Evolutionary conservation across 2,888 invertebrate genomes (phyloP).

Genomic region (Catonia carolina): DNA sequence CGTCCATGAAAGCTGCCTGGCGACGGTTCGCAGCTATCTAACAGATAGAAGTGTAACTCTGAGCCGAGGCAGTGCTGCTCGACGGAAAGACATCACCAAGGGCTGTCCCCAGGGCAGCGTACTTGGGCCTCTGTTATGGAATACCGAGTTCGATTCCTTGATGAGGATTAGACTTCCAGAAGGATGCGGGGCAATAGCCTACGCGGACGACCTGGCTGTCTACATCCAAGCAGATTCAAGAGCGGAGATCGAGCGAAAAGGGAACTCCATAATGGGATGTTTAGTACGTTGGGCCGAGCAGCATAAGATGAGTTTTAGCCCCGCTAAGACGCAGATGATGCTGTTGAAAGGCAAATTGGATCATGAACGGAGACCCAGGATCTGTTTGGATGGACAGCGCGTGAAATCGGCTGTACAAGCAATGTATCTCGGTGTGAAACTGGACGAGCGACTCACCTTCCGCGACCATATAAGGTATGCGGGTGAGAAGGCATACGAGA

Average conservation of each 20-base stretch:
- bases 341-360: background rate
- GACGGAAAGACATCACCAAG: conserved; percentile 7
- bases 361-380: background rate
- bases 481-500: background rate
- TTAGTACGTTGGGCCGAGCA: background rate
- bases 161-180: conserved; percentile 10
- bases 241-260: background rate
- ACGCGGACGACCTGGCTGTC: conserved; percentile 22
- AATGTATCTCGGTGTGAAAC: background rate
- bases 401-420: background rate
- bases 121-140: conserved; percentile 30
- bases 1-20: background rate
- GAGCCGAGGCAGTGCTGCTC: too few relatives aligned
- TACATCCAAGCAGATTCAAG: conserved; percentile 4
- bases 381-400: background rate
- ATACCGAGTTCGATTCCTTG: conserved; percentile 26
- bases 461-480: background rate
- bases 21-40: background rate
- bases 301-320: background rate
- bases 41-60: background rate
- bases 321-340: background rate
- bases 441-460: background rate
- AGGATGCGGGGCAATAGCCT: conserved; percentile 8
- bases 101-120: conserved; percentile 35
- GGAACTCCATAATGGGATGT: background rate